These are phyloP conservation scores for Propithecus deckenii DNA, from an alignment of 2,797 vertebrate genomes.

Conservation along the genomic window DNA sequence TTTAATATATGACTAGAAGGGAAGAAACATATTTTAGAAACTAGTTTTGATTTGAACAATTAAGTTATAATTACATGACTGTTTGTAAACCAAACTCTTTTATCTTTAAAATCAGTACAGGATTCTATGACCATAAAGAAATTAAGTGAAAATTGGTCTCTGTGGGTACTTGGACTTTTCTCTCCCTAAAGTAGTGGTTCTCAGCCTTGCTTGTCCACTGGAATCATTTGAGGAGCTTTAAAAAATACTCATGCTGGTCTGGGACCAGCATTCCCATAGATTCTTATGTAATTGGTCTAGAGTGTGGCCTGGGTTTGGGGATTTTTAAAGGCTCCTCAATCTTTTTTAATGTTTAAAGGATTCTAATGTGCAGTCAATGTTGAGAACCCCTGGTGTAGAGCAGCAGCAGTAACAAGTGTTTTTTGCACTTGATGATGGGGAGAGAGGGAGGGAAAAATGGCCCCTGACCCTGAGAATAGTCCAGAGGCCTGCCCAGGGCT, in stretches of 20 bases:
- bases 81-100: not conserved
- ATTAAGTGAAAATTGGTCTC: not conserved
- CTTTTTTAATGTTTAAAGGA: not conserved
- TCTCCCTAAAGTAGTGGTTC: not conserved
- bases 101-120: not conserved
- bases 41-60: not conserved
- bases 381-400: not conserved
- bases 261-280: not conserved
- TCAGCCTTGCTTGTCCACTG: not conserved
- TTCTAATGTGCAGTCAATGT: not conserved
- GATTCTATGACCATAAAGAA: not conserved
- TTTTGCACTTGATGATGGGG: not conserved
- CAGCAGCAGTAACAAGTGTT: too few species aligned
- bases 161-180: not conserved
- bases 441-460: not conserved
- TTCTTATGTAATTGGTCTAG: not conserved
- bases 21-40: not conserved
- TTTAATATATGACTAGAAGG: not conserved
- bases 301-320: not conserved
- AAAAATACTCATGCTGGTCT: not conserved
- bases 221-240: not conserved
- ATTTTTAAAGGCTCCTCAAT: not conserved
- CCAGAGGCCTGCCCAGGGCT: not conserved
- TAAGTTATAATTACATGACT: not conserved
- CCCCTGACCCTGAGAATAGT: not conserved